Evolutionary conservation across 1,140 invertebrate species (phyloP).

Genomic region (Brachionus asplanchnoidis): DNA sequence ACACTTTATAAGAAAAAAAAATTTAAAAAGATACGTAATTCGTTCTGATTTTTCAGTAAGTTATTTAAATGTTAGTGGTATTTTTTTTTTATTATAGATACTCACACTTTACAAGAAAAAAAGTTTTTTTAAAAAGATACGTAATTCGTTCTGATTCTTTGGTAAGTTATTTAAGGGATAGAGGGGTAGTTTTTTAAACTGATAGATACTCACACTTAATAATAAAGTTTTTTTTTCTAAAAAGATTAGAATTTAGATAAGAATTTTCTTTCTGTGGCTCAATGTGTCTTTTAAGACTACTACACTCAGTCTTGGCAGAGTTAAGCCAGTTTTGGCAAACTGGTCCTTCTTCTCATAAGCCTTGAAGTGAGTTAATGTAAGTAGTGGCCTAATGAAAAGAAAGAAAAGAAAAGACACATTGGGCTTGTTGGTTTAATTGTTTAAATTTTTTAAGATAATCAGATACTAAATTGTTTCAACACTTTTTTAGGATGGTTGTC

Average conservation of each 20-base stretch:
- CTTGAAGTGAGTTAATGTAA: background rate
- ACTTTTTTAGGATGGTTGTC: background rate
- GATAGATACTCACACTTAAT: background rate
- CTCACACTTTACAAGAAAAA: background rate
- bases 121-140: background rate
- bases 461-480: conserved; percentile 7
- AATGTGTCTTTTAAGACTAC: background rate
- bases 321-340: background rate
- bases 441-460: background rate
- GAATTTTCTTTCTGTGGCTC: background rate
- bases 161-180: background rate
- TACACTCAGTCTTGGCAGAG: background rate
- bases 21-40: too few species aligned
- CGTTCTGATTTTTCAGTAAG: background rate
- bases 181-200: background rate
- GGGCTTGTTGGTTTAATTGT: background rate
- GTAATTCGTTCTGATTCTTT: background rate
- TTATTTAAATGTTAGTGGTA: background rate
- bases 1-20: background rate
- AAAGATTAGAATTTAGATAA: too few species aligned
- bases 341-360: background rate
- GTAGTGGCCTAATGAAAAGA: background rate
- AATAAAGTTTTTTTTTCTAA: background rate
- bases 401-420: background rate
- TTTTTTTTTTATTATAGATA: too few species aligned